These are phyloP conservation scores for Anser cygnoides DNA, from an alignment of 2,113 vertebrate species.

Conservation along the genomic window DNA sequence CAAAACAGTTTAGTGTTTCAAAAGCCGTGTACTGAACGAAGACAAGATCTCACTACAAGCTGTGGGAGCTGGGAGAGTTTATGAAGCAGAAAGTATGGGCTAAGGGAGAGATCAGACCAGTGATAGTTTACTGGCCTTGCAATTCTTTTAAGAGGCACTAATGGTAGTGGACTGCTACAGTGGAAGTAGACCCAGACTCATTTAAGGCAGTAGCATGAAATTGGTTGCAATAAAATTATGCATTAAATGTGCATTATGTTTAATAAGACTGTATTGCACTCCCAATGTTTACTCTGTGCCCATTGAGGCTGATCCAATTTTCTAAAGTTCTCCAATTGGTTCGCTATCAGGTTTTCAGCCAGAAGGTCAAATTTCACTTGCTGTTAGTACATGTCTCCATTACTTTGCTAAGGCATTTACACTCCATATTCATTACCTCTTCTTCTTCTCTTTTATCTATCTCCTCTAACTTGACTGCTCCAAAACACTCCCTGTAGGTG, in stretches of 20 bases:
- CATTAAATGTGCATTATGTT: constrained; percentile 87
- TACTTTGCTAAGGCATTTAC: constrained; percentile 80
- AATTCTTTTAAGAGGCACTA: constrained; percentile 79
- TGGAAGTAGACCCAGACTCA: constrained; percentile 77
- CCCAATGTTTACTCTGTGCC: constrained; percentile 84
- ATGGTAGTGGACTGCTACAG: constrained; percentile 77
- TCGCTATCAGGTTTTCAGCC: constrained; percentile 78
- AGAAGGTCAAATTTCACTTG: constrained; percentile 86
- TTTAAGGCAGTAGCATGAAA: constrained; percentile 85
- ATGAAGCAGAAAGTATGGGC: constrained; percentile 82
- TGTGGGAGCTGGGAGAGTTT: constrained; percentile 75
- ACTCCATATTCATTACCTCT: constrained; percentile 80
- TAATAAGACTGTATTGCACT: constrained; percentile 85
- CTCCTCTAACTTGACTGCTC: constrained; percentile 72
- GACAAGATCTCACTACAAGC: constrained; percentile 78
- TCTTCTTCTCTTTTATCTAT: constrained; percentile 58
- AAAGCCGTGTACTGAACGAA: constrained; percentile 68
- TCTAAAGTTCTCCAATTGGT: constrained; percentile 84
- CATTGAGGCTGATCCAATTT: constrained; percentile 84
- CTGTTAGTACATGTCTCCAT: constrained; percentile 81
- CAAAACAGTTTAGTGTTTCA: constrained; percentile 79
- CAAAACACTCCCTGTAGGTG: constrained; percentile 77
- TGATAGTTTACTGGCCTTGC: constrained; percentile 78
- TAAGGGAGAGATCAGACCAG: constrained; percentile 74
- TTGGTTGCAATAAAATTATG: constrained; percentile 87